Base-by-base conservation (phyloP, 2,888 invertebrate species). In the Gibbula magus region DNA sequence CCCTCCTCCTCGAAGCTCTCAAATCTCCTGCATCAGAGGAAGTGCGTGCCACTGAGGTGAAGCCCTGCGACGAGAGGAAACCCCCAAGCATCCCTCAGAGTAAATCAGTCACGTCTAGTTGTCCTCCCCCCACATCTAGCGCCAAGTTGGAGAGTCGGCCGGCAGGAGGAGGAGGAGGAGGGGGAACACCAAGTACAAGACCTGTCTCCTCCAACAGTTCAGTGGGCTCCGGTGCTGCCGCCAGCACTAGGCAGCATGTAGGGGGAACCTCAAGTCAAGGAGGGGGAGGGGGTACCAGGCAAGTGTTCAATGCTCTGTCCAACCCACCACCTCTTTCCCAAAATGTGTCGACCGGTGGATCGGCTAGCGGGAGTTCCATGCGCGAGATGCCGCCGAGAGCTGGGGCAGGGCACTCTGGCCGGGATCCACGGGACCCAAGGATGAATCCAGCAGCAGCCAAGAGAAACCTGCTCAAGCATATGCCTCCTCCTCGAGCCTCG, bases 401-500 rank as follows among this genome's bases (percentile, higher is more conserved):
- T 13, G 85, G 85, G 8, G 85, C 85, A 76, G 86, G 81, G 39
- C 78, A 73, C 76, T 61, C 81, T n/a, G 74, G 32, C 84, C 84
- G 32, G 53, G 86, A 78, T 73, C 79, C 81, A 29, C 82, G 86
- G 78, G 88, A 88, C 51, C 84, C 84, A 29, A 82, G 88, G 54
- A 79, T 89, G 66, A 89, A 89, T 79, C 89, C 89, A n/a, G 88
- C 89, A 56, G 86, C 89, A 74, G 89, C 89, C 70, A 91, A 91
- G 83, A 85, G 90, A 82, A 90, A 88, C 83, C 88, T 91, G 90
- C 89, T 90, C 82, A 91, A 91, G 85, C 91, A 89, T 85, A 86
- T 90, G 85, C 90, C 89, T 66, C 86, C 89, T 75, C 86, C 87
- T 79, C 79, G 84, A 86, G 87, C 90, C 66, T 88, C 89, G 20